Base-by-base conservation (phyloP, 2,113 vertebrate genomes). In the Triplophysa rosa region DNA sequence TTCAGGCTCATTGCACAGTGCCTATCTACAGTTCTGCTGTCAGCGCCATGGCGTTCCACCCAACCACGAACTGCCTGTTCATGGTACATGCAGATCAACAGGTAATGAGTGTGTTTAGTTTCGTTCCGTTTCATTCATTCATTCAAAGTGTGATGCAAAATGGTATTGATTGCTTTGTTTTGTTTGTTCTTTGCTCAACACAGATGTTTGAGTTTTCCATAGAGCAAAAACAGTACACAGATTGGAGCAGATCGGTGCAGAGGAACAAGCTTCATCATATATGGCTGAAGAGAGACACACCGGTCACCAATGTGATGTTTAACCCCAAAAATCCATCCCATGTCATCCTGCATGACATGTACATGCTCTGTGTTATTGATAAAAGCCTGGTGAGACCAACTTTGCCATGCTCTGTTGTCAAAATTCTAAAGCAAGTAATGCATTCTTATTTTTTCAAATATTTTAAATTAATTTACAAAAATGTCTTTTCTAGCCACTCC, bases 291-390 rank as follows among this genome's bases (percentile, higher is more conserved):
- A 90, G 96, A 19, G 96, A 98, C 89, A 93, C 95, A 0, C 96
- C 95, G 12, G 87, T 99, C 88, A 96, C 93, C 0, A 93, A 94
- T 56, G 89, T 98, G 82, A 61, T 92, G 85, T 99, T 98, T 88
- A 94, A 93, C 83, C 93, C 93, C n/a, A 87, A 83, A 69, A 94
- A 94, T 67, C 88, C 94, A 0, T 83, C 89, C 0, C 94, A 98
- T 83, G 91, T 98, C 83, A 78, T 99, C 13, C 90, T 99, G n/a
- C 95, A 98, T 0, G 98, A 98, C 81, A 45, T 56, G 11, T 94
- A 94, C 91, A 95, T 98, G 95, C 93, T 99, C 90, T 98, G 96
- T 45, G 80, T 99, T 87, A 90, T 99, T 0, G 97, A 99, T 89
- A 95, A 96, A 88, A 95, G 92, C 3, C 89, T 96, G 95, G 97